Base-by-base conservation (phyloP, 2,888 invertebrate species). In the Dastarcus helophoroides region DNA sequence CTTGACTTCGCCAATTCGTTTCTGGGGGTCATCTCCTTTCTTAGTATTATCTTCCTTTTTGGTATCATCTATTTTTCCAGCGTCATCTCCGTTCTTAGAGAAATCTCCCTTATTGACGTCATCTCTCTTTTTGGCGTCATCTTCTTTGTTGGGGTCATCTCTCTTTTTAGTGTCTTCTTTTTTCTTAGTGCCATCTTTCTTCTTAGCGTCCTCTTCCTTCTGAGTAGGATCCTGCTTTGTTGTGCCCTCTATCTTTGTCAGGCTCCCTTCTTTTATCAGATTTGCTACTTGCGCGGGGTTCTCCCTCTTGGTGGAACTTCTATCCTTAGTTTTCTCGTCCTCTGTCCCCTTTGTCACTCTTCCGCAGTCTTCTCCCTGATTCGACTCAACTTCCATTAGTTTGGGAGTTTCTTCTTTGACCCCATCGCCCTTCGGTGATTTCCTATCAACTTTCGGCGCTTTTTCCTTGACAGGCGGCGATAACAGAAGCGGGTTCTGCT, bases 401-500 rank as follows among this genome's bases (percentile, higher is more conserved):
- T 16, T 17, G 3, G 28, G n/a, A 14, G 29, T 16, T 19, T 35
- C 34, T 34, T 38, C 27, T 23, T 22, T 28, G 15, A 21, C 8
- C 26, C 30, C 30, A 17, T 29, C 19, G 2, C 13, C 10, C 9
- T 11, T 13, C 3, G 28, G 19, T 19, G 19, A 8, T 42, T 45
- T 31, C 29, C 41, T 46, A 5, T 31, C 25, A 26, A 14, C 27
- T 28, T 37, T 33, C n/a, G 21, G 11, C n/a, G 29, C 13, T 14
- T 40, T 42, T 25, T 43, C 41, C 5, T 23, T 32, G 26, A 39
- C 38, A 13, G 38, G 26, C 13, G 39, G 30, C 8, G 39, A 32
- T 22, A 28, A 36, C 10, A 41, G 25, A 2, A 38, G 26, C 2
- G 45, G 37, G 33, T 43, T 40, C 32, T 46, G 41, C 33, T 50